A percentile compares a stretch with the other conserved stretches of the same genome.
phyloP scores from a whole-genome alignment of 2,113 vertebrate genomes.

The Python bivittatus region DNA sequence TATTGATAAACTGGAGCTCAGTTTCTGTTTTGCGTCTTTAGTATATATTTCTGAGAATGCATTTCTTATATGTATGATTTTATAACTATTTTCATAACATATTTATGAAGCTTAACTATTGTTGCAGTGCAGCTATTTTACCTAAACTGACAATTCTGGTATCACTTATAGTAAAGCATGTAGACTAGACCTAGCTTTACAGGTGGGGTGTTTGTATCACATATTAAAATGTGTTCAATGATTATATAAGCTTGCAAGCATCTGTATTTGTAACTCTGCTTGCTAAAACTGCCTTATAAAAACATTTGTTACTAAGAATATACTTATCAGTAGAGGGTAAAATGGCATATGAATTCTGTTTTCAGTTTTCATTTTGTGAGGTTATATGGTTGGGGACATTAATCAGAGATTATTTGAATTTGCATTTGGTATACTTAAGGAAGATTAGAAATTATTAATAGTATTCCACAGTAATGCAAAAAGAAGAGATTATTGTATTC shows the following conservation, averaged over 20 bases:
- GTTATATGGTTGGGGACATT: background rate
- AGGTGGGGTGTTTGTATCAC: background rate
- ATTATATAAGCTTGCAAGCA: background rate
- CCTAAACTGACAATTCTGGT: background rate
- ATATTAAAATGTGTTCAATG: background rate
- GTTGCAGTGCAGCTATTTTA: background rate
- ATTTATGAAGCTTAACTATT: background rate
- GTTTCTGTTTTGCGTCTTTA: background rate
- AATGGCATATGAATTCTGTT: background rate
- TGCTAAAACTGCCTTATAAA: too few relatives aligned
- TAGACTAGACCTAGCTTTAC: background rate
- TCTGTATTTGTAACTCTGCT: background rate
- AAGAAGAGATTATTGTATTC: background rate
- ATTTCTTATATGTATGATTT: background rate
- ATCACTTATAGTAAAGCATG: background rate
- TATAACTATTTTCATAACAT: too few relatives aligned
- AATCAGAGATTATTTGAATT: background rate
- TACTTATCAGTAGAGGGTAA: background rate
- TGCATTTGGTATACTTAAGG: background rate
- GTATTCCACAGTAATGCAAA: background rate
- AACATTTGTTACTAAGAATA: background rate
- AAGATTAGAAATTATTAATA: background rate
- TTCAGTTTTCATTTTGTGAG: background rate
- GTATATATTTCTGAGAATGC: background rate
- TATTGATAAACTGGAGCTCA: background rate